Evolutionary conservation across 2,113 vertebrate species (phyloP).

Genomic region (Oreochromis tanganicae): DNA sequence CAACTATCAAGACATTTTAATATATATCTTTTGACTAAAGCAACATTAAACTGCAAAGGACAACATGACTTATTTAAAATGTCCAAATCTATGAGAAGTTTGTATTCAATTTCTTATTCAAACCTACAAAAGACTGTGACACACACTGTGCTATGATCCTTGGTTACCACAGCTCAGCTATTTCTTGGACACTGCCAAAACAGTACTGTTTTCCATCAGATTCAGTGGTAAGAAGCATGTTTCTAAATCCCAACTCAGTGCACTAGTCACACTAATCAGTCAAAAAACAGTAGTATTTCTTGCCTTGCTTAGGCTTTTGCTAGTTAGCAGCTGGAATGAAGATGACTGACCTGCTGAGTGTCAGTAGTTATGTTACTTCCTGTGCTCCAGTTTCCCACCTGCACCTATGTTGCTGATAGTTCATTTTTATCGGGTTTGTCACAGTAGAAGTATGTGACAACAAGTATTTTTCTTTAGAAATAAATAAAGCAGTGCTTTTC

Average conservation of each 20-base stretch:
- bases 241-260: not conserved
- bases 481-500: not conserved
- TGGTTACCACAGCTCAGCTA: not conserved
- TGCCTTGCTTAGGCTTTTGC: not conserved
- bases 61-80: not conserved
- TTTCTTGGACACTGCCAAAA: not conserved
- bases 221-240: not conserved
- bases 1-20: not conserved
- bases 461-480: not conserved
- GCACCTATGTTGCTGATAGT: not conserved
- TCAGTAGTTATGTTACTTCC: not conserved
- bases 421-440: not conserved
- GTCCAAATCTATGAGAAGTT: not conserved
- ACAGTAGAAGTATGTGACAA: not conserved
- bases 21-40: not conserved
- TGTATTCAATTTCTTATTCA: not conserved
- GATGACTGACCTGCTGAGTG: not conserved
- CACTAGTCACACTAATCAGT: not conserved
- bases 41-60: accelerated
- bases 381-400: conserved; percentile 8
- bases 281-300: not conserved
- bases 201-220: not conserved
- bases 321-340: not conserved
- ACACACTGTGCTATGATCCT: not conserved
- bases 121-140: not conserved